Evolutionary conservation across 2,797 vertebrate genomes (phyloP).

Genomic region (Chelonia mydas): DNA sequence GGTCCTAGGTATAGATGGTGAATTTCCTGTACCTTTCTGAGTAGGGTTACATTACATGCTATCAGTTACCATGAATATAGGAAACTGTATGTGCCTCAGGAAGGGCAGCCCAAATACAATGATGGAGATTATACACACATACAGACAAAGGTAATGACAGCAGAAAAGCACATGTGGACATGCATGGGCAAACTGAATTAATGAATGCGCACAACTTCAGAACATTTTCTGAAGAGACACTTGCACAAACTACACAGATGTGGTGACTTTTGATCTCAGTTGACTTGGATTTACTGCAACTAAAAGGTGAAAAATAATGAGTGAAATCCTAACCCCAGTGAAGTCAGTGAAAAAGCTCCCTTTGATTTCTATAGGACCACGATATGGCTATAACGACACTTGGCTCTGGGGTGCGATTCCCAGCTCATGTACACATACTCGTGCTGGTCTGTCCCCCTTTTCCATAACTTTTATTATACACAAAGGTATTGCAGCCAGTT

Average conservation of each 20-base stretch:
- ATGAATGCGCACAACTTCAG: constrained; percentile 56
- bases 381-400: neutral
- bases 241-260: constrained; percentile 30
- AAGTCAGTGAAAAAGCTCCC: neutral
- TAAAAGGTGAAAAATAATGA: constrained; percentile 15
- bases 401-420: no score
- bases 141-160: constrained; percentile 10
- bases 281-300: constrained; percentile 42
- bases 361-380: neutral
- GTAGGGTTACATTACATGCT: neutral
- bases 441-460: neutral
- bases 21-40: neutral
- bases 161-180: constrained; percentile 43
- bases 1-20: neutral
- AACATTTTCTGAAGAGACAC: constrained; percentile 38
- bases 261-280: constrained; percentile 56
- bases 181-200: constrained; percentile 56
- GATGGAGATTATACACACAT: neutral
- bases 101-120: neutral
- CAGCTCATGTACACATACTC: no score
- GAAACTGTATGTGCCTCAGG: neutral
- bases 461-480: neutral
- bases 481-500: neutral
- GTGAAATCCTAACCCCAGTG: neutral
- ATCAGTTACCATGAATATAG: neutral